phyloP scores from a whole-genome alignment of 37 sponge, comb jelly and placozoan genomes.

The Ephydatia muelleri region DNA sequence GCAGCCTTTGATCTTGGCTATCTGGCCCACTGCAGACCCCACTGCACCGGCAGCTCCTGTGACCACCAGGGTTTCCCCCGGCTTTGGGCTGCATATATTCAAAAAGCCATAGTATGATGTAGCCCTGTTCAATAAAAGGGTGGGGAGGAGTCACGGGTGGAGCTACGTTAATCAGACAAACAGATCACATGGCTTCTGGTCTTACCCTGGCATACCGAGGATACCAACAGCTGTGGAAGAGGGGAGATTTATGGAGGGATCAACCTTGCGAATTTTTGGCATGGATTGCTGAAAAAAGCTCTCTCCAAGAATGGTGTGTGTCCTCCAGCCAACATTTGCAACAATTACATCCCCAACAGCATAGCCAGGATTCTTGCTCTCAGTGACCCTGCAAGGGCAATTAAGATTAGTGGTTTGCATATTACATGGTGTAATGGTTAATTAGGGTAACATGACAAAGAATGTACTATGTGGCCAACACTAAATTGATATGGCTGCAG shows the following conservation, averaged over 20 bases:
- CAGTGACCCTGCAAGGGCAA: slow-evolving; percentile 48
- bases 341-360: slow-evolving; percentile 68
- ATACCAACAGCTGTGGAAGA: slow-evolving; percentile 70
- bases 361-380: slow-evolving; percentile 68
- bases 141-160: not conserved
- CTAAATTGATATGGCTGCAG: not conserved
- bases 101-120: slow-evolving; percentile 88
- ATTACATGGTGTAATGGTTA: not conserved
- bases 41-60: slow-evolving; percentile 92
- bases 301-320: slow-evolving; percentile 41
- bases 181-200: not conserved
- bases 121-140: slow-evolving; percentile 38
- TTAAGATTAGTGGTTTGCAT: not conserved
- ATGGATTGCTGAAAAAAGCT: no score
- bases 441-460: not conserved
- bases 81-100: slow-evolving; percentile 66
- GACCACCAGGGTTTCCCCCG: slow-evolving; percentile 84
- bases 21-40: slow-evolving; percentile 80
- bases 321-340: slow-evolving; percentile 67
- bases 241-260: not conserved
- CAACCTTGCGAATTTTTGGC: slow-evolving; percentile 22
- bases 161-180: not conserved
- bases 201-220: slow-evolving; percentile 94
- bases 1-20: slow-evolving; percentile 88
- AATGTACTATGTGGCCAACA: not conserved